Evolutionary conservation across 1,140 invertebrate species (phyloP).

Genomic region (Meteorus sp.): DNA sequence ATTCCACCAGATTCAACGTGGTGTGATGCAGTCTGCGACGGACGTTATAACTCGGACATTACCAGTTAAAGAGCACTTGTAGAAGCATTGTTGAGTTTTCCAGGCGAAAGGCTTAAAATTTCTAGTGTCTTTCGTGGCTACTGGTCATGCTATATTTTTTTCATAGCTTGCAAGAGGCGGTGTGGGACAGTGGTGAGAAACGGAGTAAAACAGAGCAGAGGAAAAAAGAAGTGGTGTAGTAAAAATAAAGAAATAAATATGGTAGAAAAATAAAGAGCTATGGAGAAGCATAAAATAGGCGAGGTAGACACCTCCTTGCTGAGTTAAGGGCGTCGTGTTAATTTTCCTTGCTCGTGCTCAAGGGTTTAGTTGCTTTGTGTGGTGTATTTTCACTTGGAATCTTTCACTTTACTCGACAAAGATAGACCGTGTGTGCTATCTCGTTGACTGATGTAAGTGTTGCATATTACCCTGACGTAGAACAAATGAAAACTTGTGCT

Average conservation of each 20-base stretch:
- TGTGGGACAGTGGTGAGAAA: too few relatives aligned
- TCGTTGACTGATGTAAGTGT: background rate
- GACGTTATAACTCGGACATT: slow-evolving; percentile 7
- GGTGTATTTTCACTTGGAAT: slow-evolving; percentile 16
- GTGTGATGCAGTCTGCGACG: background rate
- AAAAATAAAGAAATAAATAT: slow-evolving; percentile 19
- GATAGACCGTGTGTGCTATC: background rate
- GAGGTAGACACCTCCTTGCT: background rate
- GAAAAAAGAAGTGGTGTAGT: slow-evolving; percentile 11
- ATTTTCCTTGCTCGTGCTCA: slow-evolving; percentile 37
- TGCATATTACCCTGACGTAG: background rate
- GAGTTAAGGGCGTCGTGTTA: slow-evolving; percentile 34
- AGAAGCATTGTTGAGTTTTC: slow-evolving; percentile 44
- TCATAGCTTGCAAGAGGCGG: background rate
- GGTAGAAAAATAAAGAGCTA: slow-evolving; percentile 13
- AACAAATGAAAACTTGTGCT: background rate
- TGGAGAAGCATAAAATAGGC: background rate
- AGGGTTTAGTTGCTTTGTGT: slow-evolving; percentile 28
- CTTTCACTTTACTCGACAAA: slow-evolving; percentile 6
- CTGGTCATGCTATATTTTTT: slow-evolving; percentile 7
- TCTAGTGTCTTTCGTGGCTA: slow-evolving; percentile 30
- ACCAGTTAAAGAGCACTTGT: slow-evolving; percentile 30
- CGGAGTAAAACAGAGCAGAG: too few relatives aligned
- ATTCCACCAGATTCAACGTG: slow-evolving; percentile 3
- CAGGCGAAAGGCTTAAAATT: slow-evolving; percentile 48